Evolutionary conservation across 2,113 vertebrate species (phyloP).

Genomic region (Cephalopholis sonnerati): DNA sequence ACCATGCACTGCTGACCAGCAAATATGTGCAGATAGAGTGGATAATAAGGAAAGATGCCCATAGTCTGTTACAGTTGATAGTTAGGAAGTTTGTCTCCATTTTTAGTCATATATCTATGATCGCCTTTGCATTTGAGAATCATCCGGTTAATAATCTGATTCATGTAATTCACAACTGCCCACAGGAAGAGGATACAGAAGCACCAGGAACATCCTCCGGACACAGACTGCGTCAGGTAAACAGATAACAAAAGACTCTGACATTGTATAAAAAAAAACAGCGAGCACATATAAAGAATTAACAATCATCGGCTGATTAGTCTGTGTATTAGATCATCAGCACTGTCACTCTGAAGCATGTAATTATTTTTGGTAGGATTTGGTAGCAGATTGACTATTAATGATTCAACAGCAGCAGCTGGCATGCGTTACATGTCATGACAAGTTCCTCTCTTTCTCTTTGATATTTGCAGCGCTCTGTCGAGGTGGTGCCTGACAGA

Average conservation of each 20-base stretch:
- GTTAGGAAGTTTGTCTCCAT: not conserved
- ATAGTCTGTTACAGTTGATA: not conserved
- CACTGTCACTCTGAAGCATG: not conserved
- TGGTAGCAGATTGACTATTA: not conserved
- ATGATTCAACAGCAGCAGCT: not conserved
- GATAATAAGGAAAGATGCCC: not conserved
- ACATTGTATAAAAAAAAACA: not conserved
- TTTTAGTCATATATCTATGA: not conserved
- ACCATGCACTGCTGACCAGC: not conserved
- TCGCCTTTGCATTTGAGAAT: not conserved
- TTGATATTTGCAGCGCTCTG: slow-evolving; percentile 56
- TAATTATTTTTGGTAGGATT: not conserved
- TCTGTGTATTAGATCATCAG: not conserved
- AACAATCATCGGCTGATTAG: not conserved
- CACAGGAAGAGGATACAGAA: slow-evolving; percentile 88
- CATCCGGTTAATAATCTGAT: not conserved
- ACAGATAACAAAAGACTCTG: not conserved
- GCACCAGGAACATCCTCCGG: slow-evolving; percentile 90
- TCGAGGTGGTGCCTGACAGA: slow-evolving; percentile 82
- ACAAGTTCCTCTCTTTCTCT: not conserved
- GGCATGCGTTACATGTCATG: not conserved
- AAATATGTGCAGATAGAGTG: not conserved
- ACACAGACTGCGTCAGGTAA: slow-evolving; percentile 86
- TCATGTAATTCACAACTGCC: slow-evolving; percentile 8
- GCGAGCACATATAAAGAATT: not conserved